A percentile compares a stretch with the other conserved stretches of the same genome.
phyloP scores from a whole-genome alignment of 2,797 vertebrate genomes.

The Falco naumanni region DNA sequence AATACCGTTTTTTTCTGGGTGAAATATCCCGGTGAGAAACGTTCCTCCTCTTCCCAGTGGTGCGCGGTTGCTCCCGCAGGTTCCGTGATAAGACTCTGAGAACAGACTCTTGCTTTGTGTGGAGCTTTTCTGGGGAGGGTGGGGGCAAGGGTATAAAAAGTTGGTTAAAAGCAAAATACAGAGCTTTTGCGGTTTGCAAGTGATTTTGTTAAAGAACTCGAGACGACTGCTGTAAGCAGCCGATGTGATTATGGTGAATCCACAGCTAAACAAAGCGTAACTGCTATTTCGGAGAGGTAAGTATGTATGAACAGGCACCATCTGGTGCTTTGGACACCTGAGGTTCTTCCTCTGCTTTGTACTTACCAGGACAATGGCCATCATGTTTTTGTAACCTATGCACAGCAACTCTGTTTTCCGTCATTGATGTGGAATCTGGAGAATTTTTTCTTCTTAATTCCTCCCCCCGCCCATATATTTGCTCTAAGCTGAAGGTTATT shows the following conservation, averaged over 20 bases:
- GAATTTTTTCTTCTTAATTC: rapidly evolving
- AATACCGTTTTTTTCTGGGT: rapidly evolving
- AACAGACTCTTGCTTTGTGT: rapidly evolving
- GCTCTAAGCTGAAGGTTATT: neutral
- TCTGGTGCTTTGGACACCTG: rapidly evolving
- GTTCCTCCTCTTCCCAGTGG: neutral
- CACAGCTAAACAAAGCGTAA: rapidly evolving
- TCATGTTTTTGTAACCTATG: rapidly evolving
- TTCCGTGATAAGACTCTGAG: neutral
- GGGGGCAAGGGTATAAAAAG: neutral
- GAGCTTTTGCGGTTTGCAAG: neutral
- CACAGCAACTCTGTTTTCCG: rapidly evolving
- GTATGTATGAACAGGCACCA: rapidly evolving
- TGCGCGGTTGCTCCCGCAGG: rapidly evolving
- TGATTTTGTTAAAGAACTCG: rapidly evolving
- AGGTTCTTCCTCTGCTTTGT: rapidly evolving
- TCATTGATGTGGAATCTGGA: rapidly evolving
- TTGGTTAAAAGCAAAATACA: neutral
- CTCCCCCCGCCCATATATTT: rapidly evolving
- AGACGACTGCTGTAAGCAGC: neutral
- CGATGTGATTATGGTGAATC: rapidly evolving
- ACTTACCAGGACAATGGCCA: neutral
- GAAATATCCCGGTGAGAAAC: rapidly evolving
- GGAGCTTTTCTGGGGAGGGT: neutral
- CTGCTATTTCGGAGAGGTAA: rapidly evolving